phyloP scores from a whole-genome alignment of 1,140 invertebrate genomes.

The Drosophila saltans region DNA sequence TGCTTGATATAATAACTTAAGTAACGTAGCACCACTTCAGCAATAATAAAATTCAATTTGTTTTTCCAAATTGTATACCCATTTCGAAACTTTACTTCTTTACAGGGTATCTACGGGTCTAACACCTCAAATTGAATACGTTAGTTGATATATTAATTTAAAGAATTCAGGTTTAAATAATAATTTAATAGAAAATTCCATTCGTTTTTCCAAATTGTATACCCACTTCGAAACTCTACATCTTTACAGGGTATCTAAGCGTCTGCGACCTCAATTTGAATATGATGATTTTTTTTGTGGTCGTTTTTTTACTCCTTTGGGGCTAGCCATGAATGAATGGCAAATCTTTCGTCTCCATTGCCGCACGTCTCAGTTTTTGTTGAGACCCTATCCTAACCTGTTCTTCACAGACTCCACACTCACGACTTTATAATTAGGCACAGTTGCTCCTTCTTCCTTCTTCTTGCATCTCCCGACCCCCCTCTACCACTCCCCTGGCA shows the following conservation, averaged over 20 bases:
- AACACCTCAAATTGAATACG: too few species aligned
- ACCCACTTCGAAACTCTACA: too few species aligned
- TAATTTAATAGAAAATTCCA: too few species aligned
- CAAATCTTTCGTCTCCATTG: conserved; percentile 27
- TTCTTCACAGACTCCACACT: conserved; percentile 53
- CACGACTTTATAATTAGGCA: conserved; percentile 82
- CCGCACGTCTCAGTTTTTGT: conserved; percentile 26
- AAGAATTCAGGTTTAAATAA: too few species aligned
- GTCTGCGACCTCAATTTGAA: background rate
- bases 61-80: too few species aligned
- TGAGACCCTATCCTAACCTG: conserved; percentile 69
- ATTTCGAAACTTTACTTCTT: too few species aligned
- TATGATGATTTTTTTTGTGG: background rate
- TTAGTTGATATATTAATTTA: too few species aligned
- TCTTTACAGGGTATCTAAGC: background rate
- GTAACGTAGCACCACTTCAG: too few species aligned
- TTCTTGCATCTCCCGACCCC: conserved; percentile 7
- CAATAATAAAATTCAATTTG: too few species aligned
- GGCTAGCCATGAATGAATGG: conserved; percentile 20
- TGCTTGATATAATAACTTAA: too few species aligned
- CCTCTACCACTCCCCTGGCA: background rate
- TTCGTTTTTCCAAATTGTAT: too few species aligned
- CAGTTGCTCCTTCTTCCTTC: conserved; percentile 47
- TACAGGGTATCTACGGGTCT: too few species aligned
- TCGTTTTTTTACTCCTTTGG: conserved; percentile 15